Percentiles rank a stretch among this genome's conserved stretches.
Evolutionary conservation across 2,888 invertebrate genomes (phyloP).

Genomic region (Heteropelma amictum): DNA sequence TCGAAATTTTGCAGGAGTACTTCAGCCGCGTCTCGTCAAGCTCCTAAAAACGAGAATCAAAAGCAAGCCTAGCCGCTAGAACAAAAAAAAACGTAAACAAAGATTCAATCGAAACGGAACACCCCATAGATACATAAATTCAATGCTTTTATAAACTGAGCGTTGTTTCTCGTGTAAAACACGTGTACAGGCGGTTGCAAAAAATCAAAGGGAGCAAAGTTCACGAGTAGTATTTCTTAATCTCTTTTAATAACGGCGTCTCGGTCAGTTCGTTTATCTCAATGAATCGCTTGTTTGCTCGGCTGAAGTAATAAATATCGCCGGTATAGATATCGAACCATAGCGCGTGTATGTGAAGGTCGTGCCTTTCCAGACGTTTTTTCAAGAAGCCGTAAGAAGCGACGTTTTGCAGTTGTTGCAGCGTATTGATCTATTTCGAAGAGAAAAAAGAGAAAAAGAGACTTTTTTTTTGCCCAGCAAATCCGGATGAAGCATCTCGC

Average conservation of each 20-base stretch:
- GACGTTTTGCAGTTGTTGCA: slow-evolving; percentile 95
- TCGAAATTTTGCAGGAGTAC: slow-evolving; percentile 26
- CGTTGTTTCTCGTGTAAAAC: not conserved
- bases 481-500: not conserved
- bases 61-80: too few species aligned
- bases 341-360: slow-evolving; percentile 93
- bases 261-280: slow-evolving; percentile 91
- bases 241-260: slow-evolving; percentile 86
- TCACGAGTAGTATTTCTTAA: slow-evolving; percentile 88
- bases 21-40: not conserved
- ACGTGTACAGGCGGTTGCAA: not conserved
- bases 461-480: not conserved
- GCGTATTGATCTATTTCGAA: slow-evolving; percentile 85
- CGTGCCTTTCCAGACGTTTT: slow-evolving; percentile 87
- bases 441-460: not conserved
- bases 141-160: not conserved
- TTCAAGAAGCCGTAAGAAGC: slow-evolving; percentile 95
- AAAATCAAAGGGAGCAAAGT: not conserved
- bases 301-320: slow-evolving; percentile 96
- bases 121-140: too few species aligned
- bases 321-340: slow-evolving; percentile 99
- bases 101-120: too few species aligned
- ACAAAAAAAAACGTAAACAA: too few species aligned
- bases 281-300: slow-evolving; percentile 90
- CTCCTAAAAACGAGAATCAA: too few species aligned